Evolutionary conservation across 1,140 invertebrate genomes (phyloP), one percentile per base, ranked within the genome.

Genomic region (Pentalonia nigronervosa): DNA sequence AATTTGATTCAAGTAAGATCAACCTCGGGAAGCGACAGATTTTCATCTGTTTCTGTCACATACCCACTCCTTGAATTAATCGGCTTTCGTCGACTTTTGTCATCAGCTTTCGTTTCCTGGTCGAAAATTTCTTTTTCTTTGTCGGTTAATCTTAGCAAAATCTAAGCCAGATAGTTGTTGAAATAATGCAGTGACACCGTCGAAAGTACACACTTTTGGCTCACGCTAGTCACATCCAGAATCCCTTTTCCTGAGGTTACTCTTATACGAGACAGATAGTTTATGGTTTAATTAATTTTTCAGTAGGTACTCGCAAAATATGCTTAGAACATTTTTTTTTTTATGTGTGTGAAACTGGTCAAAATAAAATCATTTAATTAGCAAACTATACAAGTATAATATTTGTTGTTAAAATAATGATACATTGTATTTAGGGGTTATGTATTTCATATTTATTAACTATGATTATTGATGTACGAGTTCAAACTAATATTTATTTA

Each of bases 201-300:
- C 25, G 56, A 60, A 11, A 60, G 11, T 30, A 8, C 30, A 67
- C 17, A 41, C 60, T 14, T 11, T 67, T 67, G 11, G 3, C n/a
- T 2, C 3, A 6, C 14, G 11, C n/a, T 60, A 60, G 1, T 9
- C 25, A 17, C 14, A 53, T 53, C 21, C 21, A 67, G 0, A n/a
- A 4, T 3, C 14, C 0, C 3, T 14, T 3, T 7, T 1, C 6
- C 4, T n/a, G n/a, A 67, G 14, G 60, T 67, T 6, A n/a, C 14
- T n/a, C 60, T n/a, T n/a, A 17, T 67, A 67, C 0, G 60, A 67
- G 14, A 67, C 60, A n/a, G 14, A 2, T 41, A 4, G 7, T n/a
- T 67, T n/a, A 67, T 67, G 25, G 30, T n/a, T n/a, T 25, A 25
- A 60, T 60, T 60, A 60, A 25, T 25, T 60, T 60, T 60, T 60